Evolutionary conservation across 64 coral and sea anemone species (phyloP).

Genomic region (Trachythela sp.): DNA sequence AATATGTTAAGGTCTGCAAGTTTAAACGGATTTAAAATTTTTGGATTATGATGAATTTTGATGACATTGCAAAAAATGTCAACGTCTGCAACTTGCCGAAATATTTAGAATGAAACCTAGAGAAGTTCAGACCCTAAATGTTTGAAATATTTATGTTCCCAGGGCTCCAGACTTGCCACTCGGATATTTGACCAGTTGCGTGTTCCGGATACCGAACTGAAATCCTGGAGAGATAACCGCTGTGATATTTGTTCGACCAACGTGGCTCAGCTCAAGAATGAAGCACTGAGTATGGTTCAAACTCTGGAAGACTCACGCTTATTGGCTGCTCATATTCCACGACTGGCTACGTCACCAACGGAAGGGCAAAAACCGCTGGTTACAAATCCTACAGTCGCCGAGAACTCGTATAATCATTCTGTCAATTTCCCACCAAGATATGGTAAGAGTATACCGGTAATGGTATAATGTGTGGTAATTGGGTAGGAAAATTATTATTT

Average conservation of each 20-base stretch:
- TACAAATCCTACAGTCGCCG: not conserved
- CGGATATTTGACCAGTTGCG: constrained; percentile 79
- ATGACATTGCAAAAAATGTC: not conserved
- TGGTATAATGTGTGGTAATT: no score
- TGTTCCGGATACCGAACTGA: constrained; percentile 80
- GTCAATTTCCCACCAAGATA: not conserved
- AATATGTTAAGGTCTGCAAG: no score
- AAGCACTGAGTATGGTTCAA: constrained; percentile 87
- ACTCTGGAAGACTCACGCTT: constrained; percentile 91
- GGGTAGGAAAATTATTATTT: no score
- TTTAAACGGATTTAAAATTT: not conserved
- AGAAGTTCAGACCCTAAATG: not conserved
- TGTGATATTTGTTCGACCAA: constrained; percentile 88
- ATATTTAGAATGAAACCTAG: no score
- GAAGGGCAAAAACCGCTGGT: not conserved
- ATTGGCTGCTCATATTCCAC: constrained; percentile 43
- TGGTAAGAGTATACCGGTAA: not conserved
- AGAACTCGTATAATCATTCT: constrained; percentile 4
- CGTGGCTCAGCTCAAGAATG: constrained; percentile 75
- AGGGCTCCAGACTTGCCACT: constrained; percentile 74
- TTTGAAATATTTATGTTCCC: constrained; percentile 1
- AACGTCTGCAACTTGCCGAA: not conserved
- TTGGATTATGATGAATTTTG: not conserved
- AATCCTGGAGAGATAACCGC: constrained; percentile 79
- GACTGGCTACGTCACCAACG: not conserved